Conservation (phyloP, 1,140 invertebrate species). For the Drosophila setifemur region DNA sequence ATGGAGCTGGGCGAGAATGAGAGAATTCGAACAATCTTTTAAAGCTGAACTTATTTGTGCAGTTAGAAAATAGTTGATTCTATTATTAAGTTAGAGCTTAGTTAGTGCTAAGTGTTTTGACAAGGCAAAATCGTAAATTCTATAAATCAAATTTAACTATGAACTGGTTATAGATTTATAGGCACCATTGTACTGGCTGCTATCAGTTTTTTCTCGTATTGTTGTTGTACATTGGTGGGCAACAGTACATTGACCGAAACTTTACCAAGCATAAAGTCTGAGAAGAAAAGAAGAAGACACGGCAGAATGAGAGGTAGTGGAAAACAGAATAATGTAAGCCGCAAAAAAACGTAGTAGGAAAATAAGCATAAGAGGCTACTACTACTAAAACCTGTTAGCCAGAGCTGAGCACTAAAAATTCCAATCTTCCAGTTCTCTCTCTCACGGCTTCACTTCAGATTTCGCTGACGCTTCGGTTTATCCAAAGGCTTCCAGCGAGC, state of each 20-base stretch:
- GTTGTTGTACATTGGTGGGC: constrained; percentile 27
- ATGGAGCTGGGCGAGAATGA: constrained; percentile 36
- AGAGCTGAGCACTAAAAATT: constrained; percentile 69
- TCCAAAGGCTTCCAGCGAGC: background rate
- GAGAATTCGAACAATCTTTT: constrained; percentile 2
- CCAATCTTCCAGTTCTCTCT: constrained; percentile 68
- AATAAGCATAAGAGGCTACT: constrained; percentile 40
- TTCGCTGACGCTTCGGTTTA: constrained; percentile 11
- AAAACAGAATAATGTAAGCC: constrained; percentile 48
- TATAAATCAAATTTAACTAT: no score
- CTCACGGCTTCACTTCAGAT: constrained; percentile 35
- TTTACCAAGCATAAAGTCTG: constrained; percentile 51
- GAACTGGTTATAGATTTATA: background rate
- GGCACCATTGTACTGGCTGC: constrained; percentile 22
- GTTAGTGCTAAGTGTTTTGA: no score
- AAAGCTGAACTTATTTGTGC: no score
- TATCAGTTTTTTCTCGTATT: constrained; percentile 15
- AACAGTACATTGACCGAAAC: constrained; percentile 75
- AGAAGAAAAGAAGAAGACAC: constrained; percentile 13
- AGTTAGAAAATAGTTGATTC: no score
- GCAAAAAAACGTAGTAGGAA: constrained; percentile 69
- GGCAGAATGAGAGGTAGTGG: constrained; percentile 1
- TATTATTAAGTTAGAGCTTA: no score
- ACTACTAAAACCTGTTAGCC: constrained; percentile 53
- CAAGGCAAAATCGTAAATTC: no score